A percentile compares a stretch with the other conserved stretches of the same genome.
Evolutionary conservation across 2,797 vertebrate species (phyloP).

Genomic region (Salarias fasciatus): DNA sequence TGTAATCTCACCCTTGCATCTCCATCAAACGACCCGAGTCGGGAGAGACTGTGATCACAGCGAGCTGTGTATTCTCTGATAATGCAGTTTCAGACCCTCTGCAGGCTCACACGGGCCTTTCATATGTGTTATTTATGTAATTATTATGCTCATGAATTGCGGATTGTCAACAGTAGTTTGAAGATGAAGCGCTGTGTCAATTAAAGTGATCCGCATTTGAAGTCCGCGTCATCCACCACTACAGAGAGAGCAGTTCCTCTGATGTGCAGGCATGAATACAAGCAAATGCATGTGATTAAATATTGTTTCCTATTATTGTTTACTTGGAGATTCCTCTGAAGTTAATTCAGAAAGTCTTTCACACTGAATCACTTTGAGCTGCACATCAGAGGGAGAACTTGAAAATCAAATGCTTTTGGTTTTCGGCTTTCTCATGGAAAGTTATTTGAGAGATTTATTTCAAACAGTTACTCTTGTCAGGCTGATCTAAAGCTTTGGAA

Average conservation of each 20-base stretch:
- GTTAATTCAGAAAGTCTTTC: conserved; percentile 76
- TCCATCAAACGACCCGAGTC: conserved; percentile 59
- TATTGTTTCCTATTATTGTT: conserved; percentile 82
- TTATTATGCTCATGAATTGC: conserved; percentile 74
- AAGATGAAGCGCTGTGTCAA: conserved; percentile 78
- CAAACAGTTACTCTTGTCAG: conserved; percentile 77
- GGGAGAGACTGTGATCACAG: conserved; percentile 72
- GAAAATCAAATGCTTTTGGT: conserved; percentile 70
- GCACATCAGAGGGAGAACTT: conserved; percentile 71
- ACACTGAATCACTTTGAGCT: conserved; percentile 73
- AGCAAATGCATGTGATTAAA: conserved; percentile 77
- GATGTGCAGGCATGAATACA: conserved; percentile 75
- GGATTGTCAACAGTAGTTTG: conserved; percentile 74
- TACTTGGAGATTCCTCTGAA: conserved; percentile 74
- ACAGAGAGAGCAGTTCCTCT: conserved; percentile 70
- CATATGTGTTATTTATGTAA: conserved; percentile 78
- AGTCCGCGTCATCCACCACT: conserved; percentile 66
- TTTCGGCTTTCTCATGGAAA: conserved; percentile 74
- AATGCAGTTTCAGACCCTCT: conserved; percentile 63
- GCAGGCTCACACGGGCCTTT: conserved; percentile 59
- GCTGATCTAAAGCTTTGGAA: conserved; percentile 76
- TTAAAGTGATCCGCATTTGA: conserved; percentile 80
- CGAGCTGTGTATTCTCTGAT: conserved; percentile 70
- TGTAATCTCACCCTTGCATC: conserved; percentile 59
- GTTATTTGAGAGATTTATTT: conserved; percentile 80